A percentile compares a stretch with the other conserved stretches of the same genome.
Conservation (phyloP, 53 echinoderm and acorn worm species). For the Astropecten irregularis region DNA sequence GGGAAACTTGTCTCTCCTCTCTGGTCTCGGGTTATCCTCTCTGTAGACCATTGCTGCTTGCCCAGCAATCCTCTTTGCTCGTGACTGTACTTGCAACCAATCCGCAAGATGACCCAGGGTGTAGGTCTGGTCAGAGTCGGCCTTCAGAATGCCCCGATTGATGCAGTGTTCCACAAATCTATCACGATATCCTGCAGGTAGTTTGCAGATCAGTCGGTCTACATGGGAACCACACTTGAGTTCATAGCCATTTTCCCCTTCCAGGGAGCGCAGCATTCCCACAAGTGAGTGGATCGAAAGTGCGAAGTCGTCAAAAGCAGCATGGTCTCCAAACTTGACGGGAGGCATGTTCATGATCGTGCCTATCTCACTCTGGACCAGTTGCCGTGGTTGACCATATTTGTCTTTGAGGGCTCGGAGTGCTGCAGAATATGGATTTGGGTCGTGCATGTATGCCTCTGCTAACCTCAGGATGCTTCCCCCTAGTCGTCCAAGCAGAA, state of each 20-base stretch:
- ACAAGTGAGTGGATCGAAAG: conserved; percentile 8
- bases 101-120: neutral
- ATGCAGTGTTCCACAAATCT: conserved; percentile 26
- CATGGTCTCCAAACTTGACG: conserved; percentile 5
- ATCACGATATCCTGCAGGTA: neutral
- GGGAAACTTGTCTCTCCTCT: too few relatives aligned
- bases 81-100: neutral
- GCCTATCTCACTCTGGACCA: neutral
- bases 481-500: conserved; percentile 1
- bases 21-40: too few relatives aligned
- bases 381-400: conserved; percentile 14
- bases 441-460: conserved; percentile 12
- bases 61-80: neutral
- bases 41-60: too few relatives aligned
- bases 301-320: neutral
- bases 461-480: conserved; percentile 2
- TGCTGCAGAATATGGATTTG: conserved; percentile 3
- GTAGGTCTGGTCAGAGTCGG: conserved; percentile 3
- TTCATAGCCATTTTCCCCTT: conserved; percentile 6
- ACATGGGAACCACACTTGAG: conserved; percentile 35
- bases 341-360: neutral
- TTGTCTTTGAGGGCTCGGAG: too few relatives aligned
- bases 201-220: neutral
- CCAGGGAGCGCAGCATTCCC: conserved; percentile 11
- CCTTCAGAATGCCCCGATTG: neutral